Conservation (phyloP, 2,797 vertebrate genomes). For the Myotis daubentonii region DNA sequence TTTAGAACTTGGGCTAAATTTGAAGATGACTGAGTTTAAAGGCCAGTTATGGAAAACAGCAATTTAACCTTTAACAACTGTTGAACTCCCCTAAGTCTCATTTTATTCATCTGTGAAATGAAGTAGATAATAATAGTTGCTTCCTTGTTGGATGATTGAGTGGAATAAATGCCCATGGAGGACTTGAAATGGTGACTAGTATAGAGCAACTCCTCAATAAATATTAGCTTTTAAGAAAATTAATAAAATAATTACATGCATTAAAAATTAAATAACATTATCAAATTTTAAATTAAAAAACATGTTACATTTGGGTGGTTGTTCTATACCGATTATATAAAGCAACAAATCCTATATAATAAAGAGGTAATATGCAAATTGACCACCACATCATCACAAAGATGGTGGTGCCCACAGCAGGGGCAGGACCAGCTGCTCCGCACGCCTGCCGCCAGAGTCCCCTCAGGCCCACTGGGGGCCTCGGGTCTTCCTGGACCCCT, state of each 20-base stretch:
- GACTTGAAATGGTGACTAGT: not conserved
- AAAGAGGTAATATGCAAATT: no score
- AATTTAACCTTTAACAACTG: not conserved
- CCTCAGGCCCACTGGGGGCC: no score
- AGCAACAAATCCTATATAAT: not conserved
- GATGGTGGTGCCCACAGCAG: no score
- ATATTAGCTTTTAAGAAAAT: not conserved
- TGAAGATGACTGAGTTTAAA: not conserved
- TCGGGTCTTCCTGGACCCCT: no score
- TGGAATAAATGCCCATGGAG: not conserved
- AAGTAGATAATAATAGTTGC: not conserved
- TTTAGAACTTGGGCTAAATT: not conserved
- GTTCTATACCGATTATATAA: not conserved
- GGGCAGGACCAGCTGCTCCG: no score
- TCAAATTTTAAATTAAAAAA: not conserved
- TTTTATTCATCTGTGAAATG: slow-evolving; percentile 26
- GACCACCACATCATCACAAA: no score
- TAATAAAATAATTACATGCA: not conserved
- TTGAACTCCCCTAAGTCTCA: not conserved
- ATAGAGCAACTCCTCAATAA: not conserved
- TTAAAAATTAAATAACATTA: not conserved
- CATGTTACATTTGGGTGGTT: not conserved
- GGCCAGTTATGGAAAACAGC: not conserved
- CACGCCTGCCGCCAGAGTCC: no score
- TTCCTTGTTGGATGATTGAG: not conserved